These are phyloP conservation scores for Seladonia tumulorum DNA, from an alignment of 2,888 invertebrate genomes.

Conservation along the genomic window DNA sequence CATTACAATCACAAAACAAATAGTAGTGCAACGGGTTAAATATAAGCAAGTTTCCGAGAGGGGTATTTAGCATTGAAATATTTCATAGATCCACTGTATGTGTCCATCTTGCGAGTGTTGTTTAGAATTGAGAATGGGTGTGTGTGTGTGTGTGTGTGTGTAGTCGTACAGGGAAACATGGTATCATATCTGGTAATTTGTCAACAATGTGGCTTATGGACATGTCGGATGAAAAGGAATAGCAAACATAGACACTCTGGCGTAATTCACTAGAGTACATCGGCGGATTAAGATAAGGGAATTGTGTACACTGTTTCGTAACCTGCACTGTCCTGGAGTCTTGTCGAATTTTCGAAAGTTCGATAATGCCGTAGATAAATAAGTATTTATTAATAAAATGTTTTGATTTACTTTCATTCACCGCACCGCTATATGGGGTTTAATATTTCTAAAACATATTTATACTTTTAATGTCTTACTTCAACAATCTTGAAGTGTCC, in stretches of 20 bases:
- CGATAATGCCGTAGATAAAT: neutral
- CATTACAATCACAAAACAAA: too few relatives aligned
- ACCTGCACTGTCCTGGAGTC: neutral
- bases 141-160: neutral
- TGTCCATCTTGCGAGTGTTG: too few relatives aligned
- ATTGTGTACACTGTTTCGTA: neutral
- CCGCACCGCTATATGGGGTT: neutral
- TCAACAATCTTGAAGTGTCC: neutral
- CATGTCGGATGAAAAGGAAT: neutral
- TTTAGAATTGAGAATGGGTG: neutral
- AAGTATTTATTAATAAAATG: neutral
- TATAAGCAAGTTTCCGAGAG: neutral
- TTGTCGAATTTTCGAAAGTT: neutral
- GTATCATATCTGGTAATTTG: neutral
- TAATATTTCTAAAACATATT: neutral
- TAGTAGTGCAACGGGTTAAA: too few relatives aligned
- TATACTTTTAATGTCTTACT: neutral
- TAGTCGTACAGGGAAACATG: neutral
- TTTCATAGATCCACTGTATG: neutral
- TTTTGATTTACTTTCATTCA: neutral
- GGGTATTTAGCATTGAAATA: neutral
- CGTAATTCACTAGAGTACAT: neutral
- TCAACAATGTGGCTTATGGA: neutral
- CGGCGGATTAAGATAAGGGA: constrained; percentile 1
- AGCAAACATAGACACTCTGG: neutral